Evolutionary conservation across 2,113 vertebrate species (phyloP).

Genomic region (Amazona vittata): DNA sequence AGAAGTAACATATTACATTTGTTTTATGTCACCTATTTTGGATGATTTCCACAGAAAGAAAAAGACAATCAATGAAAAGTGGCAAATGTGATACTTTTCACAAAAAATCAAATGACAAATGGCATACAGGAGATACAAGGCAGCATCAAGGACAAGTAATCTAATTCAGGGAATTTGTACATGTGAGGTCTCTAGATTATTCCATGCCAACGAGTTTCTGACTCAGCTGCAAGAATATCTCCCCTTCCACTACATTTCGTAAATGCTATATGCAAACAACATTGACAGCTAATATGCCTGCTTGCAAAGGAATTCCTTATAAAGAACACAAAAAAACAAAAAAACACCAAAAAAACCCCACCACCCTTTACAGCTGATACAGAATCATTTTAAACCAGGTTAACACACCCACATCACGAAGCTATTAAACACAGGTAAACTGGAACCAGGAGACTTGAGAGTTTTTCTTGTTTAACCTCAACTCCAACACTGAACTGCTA

Average conservation of each 20-base stretch:
- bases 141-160: background rate
- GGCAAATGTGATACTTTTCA: background rate
- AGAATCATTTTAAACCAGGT: background rate
- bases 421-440: background rate
- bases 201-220: background rate
- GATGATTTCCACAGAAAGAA: background rate
- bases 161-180: background rate
- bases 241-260: conserved; percentile 23
- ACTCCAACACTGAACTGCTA: background rate
- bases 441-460: background rate
- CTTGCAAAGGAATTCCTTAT: background rate
- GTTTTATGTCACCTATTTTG: background rate
- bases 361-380: background rate
- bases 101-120: background rate
- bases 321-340: background rate
- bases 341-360: background rate
- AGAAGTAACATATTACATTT: background rate
- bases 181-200: background rate
- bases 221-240: background rate
- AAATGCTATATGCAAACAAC: background rate
- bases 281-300: background rate
- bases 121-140: background rate
- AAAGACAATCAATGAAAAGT: background rate
- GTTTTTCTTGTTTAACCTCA: background rate
- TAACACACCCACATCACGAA: background rate